Conservation (phyloP, 2,113 vertebrate species). For the Plectropomus leopardus region DNA sequence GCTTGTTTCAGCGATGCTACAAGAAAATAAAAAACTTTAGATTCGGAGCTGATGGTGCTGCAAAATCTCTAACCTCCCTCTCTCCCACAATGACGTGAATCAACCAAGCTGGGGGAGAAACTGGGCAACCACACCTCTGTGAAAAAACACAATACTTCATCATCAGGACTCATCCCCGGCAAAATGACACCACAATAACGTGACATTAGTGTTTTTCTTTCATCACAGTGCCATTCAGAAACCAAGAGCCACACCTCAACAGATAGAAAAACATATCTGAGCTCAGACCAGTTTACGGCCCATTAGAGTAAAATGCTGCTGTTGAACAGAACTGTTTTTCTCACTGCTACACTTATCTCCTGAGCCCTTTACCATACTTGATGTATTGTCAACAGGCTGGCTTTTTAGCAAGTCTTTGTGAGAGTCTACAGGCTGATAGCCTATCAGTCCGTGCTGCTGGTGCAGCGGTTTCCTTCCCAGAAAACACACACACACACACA, state of each 20-base stretch:
- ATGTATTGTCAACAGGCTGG: constrained; percentile 65
- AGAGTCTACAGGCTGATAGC: constrained; percentile 68
- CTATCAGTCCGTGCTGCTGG: constrained; percentile 62
- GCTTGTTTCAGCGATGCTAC: background rate
- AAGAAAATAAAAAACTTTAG: constrained; percentile 8
- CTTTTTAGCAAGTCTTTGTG: constrained; percentile 62
- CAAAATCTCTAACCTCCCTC: constrained; percentile 11
- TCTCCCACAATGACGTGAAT: constrained; percentile 53
- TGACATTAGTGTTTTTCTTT: constrained; percentile 27
- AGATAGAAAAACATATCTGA: constrained; percentile 18
- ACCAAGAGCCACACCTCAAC: constrained; percentile 30
- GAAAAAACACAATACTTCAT: constrained; percentile 54
- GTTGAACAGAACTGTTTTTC: constrained; percentile 25
- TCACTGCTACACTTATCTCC: constrained; percentile 33
- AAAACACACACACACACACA: constrained; percentile 21
- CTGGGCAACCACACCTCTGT: constrained; percentile 41
- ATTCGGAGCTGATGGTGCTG: too few relatives aligned
- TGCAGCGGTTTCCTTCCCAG: constrained; percentile 66
- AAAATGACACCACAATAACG: background rate
- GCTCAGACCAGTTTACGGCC: background rate
- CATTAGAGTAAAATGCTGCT: background rate
- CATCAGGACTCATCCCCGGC: constrained; percentile 25
- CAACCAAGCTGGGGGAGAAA: constrained; percentile 18
- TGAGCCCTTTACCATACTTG: constrained; percentile 34
- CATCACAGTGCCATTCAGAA: background rate